Base-by-base conservation (phyloP, 2,797 vertebrate genomes). In the Chloroceryle amazona region DNA sequence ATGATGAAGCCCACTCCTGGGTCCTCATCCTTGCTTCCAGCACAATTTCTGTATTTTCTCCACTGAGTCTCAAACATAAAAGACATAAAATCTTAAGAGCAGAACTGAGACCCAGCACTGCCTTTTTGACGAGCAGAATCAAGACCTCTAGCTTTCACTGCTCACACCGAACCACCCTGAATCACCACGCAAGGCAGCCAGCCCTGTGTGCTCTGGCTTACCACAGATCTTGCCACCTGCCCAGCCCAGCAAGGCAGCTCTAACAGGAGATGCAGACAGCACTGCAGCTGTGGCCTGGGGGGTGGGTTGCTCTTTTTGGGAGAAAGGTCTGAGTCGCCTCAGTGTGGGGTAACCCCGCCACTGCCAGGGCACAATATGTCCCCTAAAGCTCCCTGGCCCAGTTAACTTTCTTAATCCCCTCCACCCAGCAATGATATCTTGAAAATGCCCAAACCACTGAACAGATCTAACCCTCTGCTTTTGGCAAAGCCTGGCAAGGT, bases 201-300 rank as follows among this genome's bases (percentile, higher is more conserved):
- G 31, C 8, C 35, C 4, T 1, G 0, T 2, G 5, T 12, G 10
- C 18, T 35, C 31, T 12, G 61, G 31, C 35, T 47, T 28, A 49
- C 47, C 1, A 2, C 29, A 31, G 35, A 26, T 8, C 25, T 31
- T 51, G 47, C 47, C 3, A 1, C 17, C 35, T 16, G 20, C 14
- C 63, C 4, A 4, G 41, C 9, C 31, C 41, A 29, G 17, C 2
- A 0, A 60, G 31, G 23, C 0, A 0, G 35, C 28, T 61, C 16
- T 42, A 22, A 16, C 11, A 22, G 46, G 16, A 44, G 28, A 67
- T n/a, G 41, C 39, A 78, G 33, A 49, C 0, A 2, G 31, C 42
- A 15, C 23, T 15, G 3, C 35, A 33, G 26, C 41, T 33, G 41
- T 1, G 1, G 13, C 16, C 26, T 17, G n/a, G 22, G 54, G 21